A percentile compares a stretch with the other conserved stretches of the same genome.
These are phyloP conservation scores for Serranochromis macrocephalus DNA, from an alignment of 2,113 vertebrate species.

Conservation along the genomic window DNA sequence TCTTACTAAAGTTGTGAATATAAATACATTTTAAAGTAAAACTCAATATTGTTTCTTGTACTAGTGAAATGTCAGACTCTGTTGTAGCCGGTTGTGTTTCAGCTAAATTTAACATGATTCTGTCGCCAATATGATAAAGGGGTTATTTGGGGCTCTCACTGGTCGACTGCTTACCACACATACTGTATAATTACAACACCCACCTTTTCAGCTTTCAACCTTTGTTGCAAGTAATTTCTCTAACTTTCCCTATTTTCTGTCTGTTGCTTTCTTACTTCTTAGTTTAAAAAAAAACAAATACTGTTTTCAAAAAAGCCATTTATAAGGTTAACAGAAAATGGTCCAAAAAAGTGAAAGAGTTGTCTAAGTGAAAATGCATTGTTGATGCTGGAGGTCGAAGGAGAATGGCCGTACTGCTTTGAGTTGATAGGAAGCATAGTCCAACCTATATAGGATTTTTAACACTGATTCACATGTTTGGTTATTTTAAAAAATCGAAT, in stretches of 20 bases:
- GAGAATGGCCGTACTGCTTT: neutral
- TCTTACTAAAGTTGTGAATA: neutral
- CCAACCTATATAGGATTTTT: neutral
- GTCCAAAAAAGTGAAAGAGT: neutral
- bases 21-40: neutral
- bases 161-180: neutral
- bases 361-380: neutral
- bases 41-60: neutral
- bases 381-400: neutral
- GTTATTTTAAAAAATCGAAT: neutral
- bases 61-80: neutral
- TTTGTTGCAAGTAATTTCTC: neutral
- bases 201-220: neutral
- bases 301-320: neutral
- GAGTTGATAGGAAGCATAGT: neutral
- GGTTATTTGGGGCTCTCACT: neutral
- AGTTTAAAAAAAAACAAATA: neutral
- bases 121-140: neutral
- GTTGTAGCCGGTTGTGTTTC: neutral
- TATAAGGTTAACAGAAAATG: neutral
- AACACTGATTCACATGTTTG: neutral
- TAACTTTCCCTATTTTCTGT: neutral
- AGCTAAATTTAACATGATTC: neutral
- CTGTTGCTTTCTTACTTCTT: neutral
- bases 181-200: neutral